Evolutionary conservation across 2,113 vertebrate species (phyloP).

Genomic region (Passer domesticus): DNA sequence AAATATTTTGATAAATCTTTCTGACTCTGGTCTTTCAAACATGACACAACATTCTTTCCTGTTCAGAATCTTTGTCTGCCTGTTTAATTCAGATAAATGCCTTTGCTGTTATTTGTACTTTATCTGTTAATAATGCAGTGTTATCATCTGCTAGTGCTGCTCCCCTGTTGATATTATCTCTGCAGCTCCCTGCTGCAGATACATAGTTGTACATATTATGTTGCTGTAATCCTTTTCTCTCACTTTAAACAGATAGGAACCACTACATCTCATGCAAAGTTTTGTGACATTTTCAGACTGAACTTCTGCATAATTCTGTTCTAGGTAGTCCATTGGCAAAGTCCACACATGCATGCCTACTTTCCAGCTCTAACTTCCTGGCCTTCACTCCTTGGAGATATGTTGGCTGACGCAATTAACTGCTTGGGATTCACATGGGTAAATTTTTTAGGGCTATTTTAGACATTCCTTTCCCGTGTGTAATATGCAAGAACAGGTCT

Average conservation of each 20-base stretch:
- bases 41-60: conserved; percentile 2
- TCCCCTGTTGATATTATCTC: neutral
- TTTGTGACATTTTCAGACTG: neutral
- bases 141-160: conserved; percentile 12
- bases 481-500: neutral
- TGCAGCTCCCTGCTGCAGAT: conserved; percentile 3
- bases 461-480: neutral
- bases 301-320: neutral
- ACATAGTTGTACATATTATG: neutral
- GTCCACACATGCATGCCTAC: conserved; percentile 97
- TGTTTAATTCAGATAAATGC: conserved; percentile 68
- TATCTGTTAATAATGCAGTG: conserved; percentile 42
- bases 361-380: conserved; percentile 93
- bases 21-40: neutral
- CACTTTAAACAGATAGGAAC: neutral
- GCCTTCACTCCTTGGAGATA: conserved; percentile 95
- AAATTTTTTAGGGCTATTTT: neutral
- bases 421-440: conserved; percentile 99
- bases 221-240: neutral
- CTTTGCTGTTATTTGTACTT: conserved; percentile 14
- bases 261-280: neutral
- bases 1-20: neutral
- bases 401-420: conserved; percentile 96
- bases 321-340: conserved; percentile 98
- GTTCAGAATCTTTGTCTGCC: conserved; percentile 32